These are phyloP conservation scores for Porites australiensis DNA, from an alignment of 64 coral and sea anemone genomes.

Conservation along the genomic window DNA sequence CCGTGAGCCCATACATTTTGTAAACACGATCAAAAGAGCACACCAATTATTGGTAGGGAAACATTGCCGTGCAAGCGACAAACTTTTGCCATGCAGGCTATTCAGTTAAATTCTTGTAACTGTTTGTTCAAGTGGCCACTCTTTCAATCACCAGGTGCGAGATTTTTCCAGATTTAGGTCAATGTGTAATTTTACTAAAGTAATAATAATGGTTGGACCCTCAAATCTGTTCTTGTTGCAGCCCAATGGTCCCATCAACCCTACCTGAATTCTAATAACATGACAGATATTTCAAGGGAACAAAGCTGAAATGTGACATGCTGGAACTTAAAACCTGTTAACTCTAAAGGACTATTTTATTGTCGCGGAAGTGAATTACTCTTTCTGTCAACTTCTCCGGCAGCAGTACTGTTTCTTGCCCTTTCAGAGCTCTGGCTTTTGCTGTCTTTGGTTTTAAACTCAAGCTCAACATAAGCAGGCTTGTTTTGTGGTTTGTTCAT, in stretches of 20 bases:
- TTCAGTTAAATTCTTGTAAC: too few species aligned
- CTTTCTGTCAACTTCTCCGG: neutral
- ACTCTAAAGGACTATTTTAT: neutral
- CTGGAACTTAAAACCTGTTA: neutral
- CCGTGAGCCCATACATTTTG: too few species aligned
- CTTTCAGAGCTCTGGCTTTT: neutral
- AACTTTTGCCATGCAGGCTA: too few species aligned
- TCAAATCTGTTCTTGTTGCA: neutral
- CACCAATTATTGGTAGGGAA: too few species aligned
- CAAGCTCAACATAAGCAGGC: slow-evolving; percentile 74
- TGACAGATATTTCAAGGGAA: neutral
- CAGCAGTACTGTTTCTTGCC: neutral
- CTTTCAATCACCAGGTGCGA: too few species aligned
- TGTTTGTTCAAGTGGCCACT: too few species aligned
- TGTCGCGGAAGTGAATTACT: neutral
- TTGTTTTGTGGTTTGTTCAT: neutral
- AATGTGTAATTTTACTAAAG: too few species aligned
- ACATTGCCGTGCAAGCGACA: too few species aligned
- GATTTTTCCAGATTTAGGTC: too few species aligned
- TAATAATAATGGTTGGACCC: too few species aligned
- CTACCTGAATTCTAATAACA: neutral
- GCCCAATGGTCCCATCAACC: neutral
- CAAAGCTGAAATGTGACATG: neutral
- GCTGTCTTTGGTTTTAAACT: slow-evolving; percentile 55
- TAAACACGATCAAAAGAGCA: too few species aligned